Conservation (phyloP, 2,113 vertebrate species). For the Zootoca vivipara region DNA sequence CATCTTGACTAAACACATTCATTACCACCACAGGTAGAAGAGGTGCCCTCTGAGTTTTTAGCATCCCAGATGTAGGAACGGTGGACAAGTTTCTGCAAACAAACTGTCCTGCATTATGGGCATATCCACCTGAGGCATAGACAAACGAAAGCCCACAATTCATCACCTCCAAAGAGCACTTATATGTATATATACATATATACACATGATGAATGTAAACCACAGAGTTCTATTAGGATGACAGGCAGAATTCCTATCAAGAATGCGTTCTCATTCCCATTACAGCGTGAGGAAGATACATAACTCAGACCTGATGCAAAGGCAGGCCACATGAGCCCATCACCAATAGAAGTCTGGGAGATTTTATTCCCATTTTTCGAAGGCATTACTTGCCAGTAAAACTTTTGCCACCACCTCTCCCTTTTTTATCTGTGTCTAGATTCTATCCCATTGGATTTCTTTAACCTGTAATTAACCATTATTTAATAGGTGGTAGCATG, state of each 20-base stretch:
- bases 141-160: neutral
- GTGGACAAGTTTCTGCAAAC: neutral
- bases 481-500: neutral
- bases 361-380: neutral
- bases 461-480: neutral
- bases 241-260: neutral
- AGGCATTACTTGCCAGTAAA: neutral
- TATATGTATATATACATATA: neutral
- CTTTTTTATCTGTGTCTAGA: neutral
- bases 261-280: neutral
- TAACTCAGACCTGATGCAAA: neutral
- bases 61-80: neutral
- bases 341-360: neutral
- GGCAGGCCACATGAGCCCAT: neutral
- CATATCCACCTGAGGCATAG: neutral
- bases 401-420: neutral
- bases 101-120: neutral
- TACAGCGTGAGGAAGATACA: neutral
- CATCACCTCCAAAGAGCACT: neutral
- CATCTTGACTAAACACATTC: neutral
- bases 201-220: neutral
- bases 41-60: neutral
- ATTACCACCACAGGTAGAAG: rapidly evolving
- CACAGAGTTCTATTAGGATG: no score
- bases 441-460: neutral